Evolutionary conservation across 2,888 invertebrate genomes (phyloP).

Genomic region (Sympetrum striolatum): DNA sequence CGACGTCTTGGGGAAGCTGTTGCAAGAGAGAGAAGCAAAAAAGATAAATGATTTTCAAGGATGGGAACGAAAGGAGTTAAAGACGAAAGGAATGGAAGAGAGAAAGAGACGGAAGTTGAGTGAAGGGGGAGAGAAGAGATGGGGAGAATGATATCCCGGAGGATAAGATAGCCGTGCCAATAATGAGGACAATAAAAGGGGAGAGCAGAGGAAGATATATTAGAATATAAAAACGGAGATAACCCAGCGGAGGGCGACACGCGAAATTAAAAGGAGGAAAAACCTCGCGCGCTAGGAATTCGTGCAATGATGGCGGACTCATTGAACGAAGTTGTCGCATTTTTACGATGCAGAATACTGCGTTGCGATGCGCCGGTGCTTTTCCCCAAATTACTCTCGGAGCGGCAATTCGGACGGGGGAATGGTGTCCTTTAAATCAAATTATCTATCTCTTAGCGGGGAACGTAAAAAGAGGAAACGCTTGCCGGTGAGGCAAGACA

Average conservation of each 20-base stretch:
- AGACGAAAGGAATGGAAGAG: not conserved
- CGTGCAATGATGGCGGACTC: not conserved
- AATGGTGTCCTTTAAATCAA: not conserved
- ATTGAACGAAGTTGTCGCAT: not conserved
- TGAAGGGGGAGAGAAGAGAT: not conserved
- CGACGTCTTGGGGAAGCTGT: not conserved
- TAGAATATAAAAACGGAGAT: not conserved
- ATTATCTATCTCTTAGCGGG: not conserved
- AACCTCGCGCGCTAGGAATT: not conserved
- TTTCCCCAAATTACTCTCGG: not conserved
- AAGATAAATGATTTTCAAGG: not conserved
- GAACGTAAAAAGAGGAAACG: too few relatives aligned
- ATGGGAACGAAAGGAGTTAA: not conserved
- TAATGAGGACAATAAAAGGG: slow-evolving; percentile 21
- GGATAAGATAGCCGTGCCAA: not conserved
- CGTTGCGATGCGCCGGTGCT: not conserved
- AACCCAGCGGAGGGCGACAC: not conserved
- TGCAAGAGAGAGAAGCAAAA: not conserved
- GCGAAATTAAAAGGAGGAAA: not conserved
- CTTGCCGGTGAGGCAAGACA: too few relatives aligned
- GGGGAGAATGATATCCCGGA: not conserved
- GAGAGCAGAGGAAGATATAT: not conserved
- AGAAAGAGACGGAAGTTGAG: not conserved
- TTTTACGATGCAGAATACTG: not conserved
- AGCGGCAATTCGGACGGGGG: not conserved